Conservation (phyloP, 2,888 invertebrate species). For the Zootermopsis nevadensis region DNA sequence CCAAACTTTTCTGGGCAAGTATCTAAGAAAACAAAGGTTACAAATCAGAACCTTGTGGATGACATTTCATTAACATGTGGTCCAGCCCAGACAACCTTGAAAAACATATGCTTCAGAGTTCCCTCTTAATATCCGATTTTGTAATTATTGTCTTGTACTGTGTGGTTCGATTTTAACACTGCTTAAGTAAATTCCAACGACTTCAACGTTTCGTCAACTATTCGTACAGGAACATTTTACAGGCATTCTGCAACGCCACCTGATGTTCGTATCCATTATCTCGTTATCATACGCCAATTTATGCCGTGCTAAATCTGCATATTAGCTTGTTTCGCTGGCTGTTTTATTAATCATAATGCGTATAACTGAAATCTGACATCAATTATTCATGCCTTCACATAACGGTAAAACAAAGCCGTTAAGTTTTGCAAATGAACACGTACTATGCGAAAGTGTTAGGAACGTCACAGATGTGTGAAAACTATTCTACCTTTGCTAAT, state of each 20-base stretch:
- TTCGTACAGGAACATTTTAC: neutral
- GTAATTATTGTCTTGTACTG: neutral
- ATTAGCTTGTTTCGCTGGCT: neutral
- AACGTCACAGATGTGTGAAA: constrained; percentile 3
- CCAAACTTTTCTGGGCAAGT: constrained; percentile 74
- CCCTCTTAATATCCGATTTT: neutral
- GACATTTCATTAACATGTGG: neutral
- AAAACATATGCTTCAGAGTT: neutral
- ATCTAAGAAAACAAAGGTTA: constrained; percentile 66
- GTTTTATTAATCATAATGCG: neutral
- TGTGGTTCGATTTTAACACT: neutral
- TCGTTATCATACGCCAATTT: neutral
- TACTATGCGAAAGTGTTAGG: neutral
- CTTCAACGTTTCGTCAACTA: neutral
- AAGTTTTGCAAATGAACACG: constrained; percentile 3
- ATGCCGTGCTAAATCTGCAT: neutral
- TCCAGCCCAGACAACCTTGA: neutral
- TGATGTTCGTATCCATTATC: neutral
- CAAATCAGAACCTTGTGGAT: neutral
- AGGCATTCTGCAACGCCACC: neutral
- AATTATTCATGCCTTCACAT: constrained; percentile 10
- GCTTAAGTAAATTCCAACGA: neutral
- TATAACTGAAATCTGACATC: constrained; percentile 17
- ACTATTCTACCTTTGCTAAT: constrained; percentile 73
- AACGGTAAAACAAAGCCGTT: constrained; percentile 12